A percentile compares a stretch with the other conserved stretches of the same genome.
Evolutionary conservation across 2,888 invertebrate genomes (phyloP).

Genomic region (Chaetoderma sp.): DNA sequence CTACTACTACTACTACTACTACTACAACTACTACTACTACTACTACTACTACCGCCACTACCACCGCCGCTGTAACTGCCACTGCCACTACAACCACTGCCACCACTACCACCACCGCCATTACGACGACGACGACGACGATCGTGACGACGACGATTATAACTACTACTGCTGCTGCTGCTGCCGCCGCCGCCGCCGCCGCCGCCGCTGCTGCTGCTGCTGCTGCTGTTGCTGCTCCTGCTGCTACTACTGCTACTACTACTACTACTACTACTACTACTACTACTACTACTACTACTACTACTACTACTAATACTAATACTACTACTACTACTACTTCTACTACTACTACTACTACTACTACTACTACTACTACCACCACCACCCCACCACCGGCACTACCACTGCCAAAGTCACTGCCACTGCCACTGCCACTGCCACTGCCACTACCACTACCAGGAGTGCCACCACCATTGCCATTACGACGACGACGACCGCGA

Average conservation of each 20-base stretch:
- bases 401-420: background rate
- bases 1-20: constrained; percentile 17
- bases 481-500: no score
- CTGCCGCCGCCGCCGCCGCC: no score
- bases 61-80: constrained; percentile 15
- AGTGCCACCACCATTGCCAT: no score
- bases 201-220: no score
- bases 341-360: background rate
- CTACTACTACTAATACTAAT: no score
- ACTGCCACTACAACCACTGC: no score
- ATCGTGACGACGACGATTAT: background rate
- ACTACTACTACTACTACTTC: background rate
- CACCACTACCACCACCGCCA: background rate
- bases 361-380: constrained; percentile 4
- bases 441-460: constrained; percentile 4
- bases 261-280: background rate
- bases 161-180: no score
- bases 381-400: no score
- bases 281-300: background rate
- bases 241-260: background rate
- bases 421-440: background rate
- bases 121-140: constrained; percentile 2
- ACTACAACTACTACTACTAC: constrained; percentile 23
- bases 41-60: constrained; percentile 13
- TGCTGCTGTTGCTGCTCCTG: no score